Base-by-base conservation (phyloP, 2,113 vertebrate genomes). In the Tringa solitaria region DNA sequence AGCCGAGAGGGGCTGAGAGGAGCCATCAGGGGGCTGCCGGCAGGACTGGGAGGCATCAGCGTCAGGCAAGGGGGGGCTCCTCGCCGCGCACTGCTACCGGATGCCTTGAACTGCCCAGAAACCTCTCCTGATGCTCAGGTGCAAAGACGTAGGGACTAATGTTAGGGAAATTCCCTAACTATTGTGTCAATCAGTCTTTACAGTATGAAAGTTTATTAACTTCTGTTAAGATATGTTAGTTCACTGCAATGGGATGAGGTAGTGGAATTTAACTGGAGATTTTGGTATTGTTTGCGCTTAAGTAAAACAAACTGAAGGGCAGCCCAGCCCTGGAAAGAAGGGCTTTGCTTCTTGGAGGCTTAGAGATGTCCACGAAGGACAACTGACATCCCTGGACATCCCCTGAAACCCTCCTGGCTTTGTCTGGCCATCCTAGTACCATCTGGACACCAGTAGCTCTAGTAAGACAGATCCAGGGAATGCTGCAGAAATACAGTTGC, bases 1-100 rank as follows among this genome's bases (percentile, higher is more conserved):
- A 11, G 69, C 43, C 12, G 26, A 4, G 7, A 2, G 22, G 11
- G 15, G 26, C 48, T 8, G 77, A 7, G 61, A 35, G 61, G 51
- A 8, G 53, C 37, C 28, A 9, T 5, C 9, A 1, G 23, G 18
- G 18, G 13, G 35, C 50, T 9, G 78, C 22, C 6, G 35, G n/a
- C 8, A 20, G 22, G 6, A 4, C 5, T 8, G 45, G 43, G 45
- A 14, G 69, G 19, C 32, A 8, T 3, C 3, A 5, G 50, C 27
- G 5, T 35, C 32, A 3, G 9, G 14, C 7, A 10, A 4, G 68
- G 32, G 8, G 8, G 32, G 39, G 43, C 5, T 4, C 23, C 20
- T 3, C 2, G 7, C 37, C 6, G 21, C 1, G 2, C 2, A 8
- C 5, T 37, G 9, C 0, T 21, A 57, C 50, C 8, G 15, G 78